Conservation (phyloP, 2,113 vertebrate species). For the Daubentonia madagascariensis region DNA sequence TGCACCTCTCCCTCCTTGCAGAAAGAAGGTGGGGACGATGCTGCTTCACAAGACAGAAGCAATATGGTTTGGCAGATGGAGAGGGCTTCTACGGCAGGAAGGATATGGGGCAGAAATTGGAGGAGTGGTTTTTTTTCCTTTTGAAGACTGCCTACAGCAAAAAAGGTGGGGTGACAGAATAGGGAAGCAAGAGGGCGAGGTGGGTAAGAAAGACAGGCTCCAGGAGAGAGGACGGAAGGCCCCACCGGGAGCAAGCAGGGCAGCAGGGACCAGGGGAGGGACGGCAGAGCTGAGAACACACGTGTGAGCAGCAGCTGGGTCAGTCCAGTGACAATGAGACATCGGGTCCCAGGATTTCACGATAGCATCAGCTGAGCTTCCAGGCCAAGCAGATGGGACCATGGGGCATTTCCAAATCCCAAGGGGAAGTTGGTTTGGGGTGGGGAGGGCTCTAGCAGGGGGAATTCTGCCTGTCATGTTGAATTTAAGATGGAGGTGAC, state of each 20-base stretch:
- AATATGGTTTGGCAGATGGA: slow-evolving; percentile 61
- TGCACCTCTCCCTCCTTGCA: neutral
- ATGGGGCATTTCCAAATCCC: slow-evolving; percentile 58
- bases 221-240: neutral
- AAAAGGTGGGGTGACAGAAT: slow-evolving; percentile 13
- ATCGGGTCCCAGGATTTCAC: neutral
- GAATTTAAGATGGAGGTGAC: neutral
- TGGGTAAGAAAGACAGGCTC: neutral
- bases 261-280: neutral
- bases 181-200: slow-evolving; percentile 24
- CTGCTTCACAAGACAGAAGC: slow-evolving; percentile 5
- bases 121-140: neutral
- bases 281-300: neutral
- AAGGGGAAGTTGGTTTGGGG: slow-evolving; percentile 43
- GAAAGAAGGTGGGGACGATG: neutral
- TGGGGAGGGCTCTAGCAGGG: neutral
- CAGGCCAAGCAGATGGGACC: slow-evolving; percentile 6
- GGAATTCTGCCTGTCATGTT: neutral
- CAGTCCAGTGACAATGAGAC: slow-evolving; percentile 63
- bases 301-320: neutral
- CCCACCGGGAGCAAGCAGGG: neutral
- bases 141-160: slow-evolving; percentile 15
- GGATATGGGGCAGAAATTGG: neutral
- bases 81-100: neutral
- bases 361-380: neutral